Percentiles rank a stretch among this genome's conserved stretches.
Evolutionary conservation across 2,888 invertebrate genomes (phyloP).

Genomic region (Phalangium opilio): DNA sequence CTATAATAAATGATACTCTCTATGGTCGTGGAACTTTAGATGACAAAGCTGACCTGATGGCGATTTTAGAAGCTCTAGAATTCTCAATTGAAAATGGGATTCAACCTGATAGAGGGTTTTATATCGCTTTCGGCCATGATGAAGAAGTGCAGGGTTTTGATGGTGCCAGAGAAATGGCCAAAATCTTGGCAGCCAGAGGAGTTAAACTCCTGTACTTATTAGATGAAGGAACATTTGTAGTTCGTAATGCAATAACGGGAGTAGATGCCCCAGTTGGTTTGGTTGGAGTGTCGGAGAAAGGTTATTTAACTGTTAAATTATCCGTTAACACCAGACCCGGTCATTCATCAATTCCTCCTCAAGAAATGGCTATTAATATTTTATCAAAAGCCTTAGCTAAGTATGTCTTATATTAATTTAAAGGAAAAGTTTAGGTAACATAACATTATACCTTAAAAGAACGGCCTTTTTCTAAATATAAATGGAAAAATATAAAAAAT

Average conservation of each 20-base stretch:
- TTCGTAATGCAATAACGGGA: constrained; percentile 31
- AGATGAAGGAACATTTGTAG: constrained; percentile 36
- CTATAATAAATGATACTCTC: constrained; percentile 32
- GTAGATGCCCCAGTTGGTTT: constrained; percentile 28
- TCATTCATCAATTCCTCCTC: constrained; percentile 37
- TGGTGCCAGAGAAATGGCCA: constrained; percentile 31
- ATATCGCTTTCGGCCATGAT: constrained; percentile 39
- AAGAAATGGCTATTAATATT: constrained; percentile 34
- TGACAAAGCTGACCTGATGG: constrained; percentile 36
- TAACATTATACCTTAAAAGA: too few species aligned
- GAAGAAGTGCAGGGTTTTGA: constrained; percentile 35
- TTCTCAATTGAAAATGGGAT: constrained; percentile 29
- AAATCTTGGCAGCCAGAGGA: constrained; percentile 25
- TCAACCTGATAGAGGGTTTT: constrained; percentile 34
- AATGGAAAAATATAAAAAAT: too few species aligned
- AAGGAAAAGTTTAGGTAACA: too few species aligned
- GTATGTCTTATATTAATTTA: constrained; percentile 21
- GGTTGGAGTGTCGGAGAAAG: constrained; percentile 35
- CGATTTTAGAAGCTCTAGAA: constrained; percentile 35
- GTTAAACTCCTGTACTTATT: constrained; percentile 33
- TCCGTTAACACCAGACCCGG: constrained; percentile 31
- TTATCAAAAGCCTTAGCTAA: constrained; percentile 33
- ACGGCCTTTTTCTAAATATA: too few species aligned
- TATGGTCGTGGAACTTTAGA: constrained; percentile 39
- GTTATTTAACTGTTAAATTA: constrained; percentile 30